Base-by-base conservation (phyloP, 2,113 vertebrate species). In the Dascyllus trimaculatus region DNA sequence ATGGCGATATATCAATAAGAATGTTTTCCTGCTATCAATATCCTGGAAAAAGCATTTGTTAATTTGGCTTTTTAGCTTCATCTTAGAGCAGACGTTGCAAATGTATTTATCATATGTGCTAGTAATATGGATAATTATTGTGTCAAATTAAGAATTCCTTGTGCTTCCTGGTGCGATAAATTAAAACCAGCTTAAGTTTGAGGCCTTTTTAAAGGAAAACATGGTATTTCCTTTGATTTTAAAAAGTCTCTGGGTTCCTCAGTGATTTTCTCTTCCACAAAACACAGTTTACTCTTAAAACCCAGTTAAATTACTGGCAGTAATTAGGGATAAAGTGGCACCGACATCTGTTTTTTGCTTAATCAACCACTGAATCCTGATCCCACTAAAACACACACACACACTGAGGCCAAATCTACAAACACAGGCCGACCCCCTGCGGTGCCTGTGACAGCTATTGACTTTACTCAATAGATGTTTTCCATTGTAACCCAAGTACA, bases 371-470 rank as follows among this genome's bases (percentile, higher is more conserved):
- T 38, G 58, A 60, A 45, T 49, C 40, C n/a, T 58, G 51, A 45
- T 21, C 61, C 35, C 26, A 73, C 32, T 38, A 51, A 60, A 24
- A 60, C 70, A 63, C 57, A 53, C 32, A 65, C 71, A 64, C 17
- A 63, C 73, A 62, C 49, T 64, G 7, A 80, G 0, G 32, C 1
- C 65, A 72, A 1, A 64, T 56, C 29, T 51, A 46, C 77, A 81
- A 29, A 81, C 80, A 71, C 51, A 64, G 19, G 19, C 81, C 8
- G 61, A 4, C 71, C 60, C 63, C 81, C 86, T 66, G 86, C 57
- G 5, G 87, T 62, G 85, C 70, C 38, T 4, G 32, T 92, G 89
- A 91, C 89, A 91, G 81, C 87, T 88, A 89, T 89, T 91, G 88
- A 93, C 90, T 88, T 79, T 63, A 6, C 66, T 89, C 77, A 84